These are phyloP conservation scores for Bursaphelenchus okinawaensis DNA, from an alignment of 2,888 invertebrate genomes.

Conservation along the genomic window DNA sequence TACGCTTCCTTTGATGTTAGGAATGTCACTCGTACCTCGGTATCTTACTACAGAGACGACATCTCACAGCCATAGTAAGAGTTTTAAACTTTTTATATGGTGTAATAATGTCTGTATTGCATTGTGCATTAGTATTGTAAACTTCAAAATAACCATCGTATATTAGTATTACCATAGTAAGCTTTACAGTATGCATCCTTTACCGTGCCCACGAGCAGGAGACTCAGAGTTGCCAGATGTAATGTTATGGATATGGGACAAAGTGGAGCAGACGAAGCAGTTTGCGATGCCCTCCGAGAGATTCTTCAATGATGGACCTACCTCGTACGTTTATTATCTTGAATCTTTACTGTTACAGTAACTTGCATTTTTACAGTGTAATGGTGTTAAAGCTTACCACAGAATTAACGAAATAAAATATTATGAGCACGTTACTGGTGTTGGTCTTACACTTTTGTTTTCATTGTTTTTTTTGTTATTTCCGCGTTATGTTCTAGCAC, in stretches of 20 bases:
- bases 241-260: constrained; percentile 45
- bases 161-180: not conserved
- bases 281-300: constrained; percentile 42
- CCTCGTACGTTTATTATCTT: not conserved
- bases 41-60: constrained; percentile 31
- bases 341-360: no score
- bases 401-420: no score
- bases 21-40: constrained; percentile 35
- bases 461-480: no score
- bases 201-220: constrained; percentile 48
- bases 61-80: constrained; percentile 33
- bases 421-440: no score
- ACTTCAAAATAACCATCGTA: no score
- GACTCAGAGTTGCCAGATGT: constrained; percentile 34
- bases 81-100: not conserved
- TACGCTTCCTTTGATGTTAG: constrained; percentile 37
- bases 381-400: no score
- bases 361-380: no score
- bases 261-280: constrained; percentile 33
- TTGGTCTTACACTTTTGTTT: no score
- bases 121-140: no score
- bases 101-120: not conserved
- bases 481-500: no score
- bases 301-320: constrained; percentile 26
- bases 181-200: constrained; percentile 5